Percentiles rank a stretch among this genome's conserved stretches.
Evolutionary conservation across 1,140 invertebrate genomes (phyloP).

Genomic region (Drosophila virilis): DNA sequence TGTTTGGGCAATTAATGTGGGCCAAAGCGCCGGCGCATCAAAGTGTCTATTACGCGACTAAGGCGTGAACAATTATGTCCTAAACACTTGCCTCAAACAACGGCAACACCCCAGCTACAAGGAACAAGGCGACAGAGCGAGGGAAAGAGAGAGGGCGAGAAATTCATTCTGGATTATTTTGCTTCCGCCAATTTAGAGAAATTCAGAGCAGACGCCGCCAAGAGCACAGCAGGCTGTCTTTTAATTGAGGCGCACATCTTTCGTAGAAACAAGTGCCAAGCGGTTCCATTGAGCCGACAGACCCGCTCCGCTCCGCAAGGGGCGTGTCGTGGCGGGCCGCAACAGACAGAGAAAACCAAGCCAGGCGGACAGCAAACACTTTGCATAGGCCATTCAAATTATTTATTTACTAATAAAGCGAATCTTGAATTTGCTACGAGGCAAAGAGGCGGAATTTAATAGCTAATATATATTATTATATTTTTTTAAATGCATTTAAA

Average conservation of each 20-base stretch:
- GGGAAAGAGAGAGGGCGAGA: neutral
- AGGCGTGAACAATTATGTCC: constrained; percentile 79
- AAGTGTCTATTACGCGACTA: constrained; percentile 61
- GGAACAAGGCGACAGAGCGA: neutral
- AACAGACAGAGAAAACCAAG: too few relatives aligned
- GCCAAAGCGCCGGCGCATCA: constrained; percentile 50
- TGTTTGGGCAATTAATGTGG: constrained; percentile 32
- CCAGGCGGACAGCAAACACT: too few relatives aligned
- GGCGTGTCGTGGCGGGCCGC: too few relatives aligned
- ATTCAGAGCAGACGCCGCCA: constrained; percentile 39
- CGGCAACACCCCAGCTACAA: constrained; percentile 41
- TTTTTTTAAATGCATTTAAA: too few relatives aligned
- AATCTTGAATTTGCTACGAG: too few relatives aligned
- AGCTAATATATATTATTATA: too few relatives aligned
- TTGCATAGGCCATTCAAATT: too few relatives aligned
- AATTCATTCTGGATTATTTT: constrained; percentile 21
- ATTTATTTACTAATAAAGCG: too few relatives aligned
- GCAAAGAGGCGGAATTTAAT: too few relatives aligned
- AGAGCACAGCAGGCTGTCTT: constrained; percentile 68
- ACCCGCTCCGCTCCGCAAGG: neutral
- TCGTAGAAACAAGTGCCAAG: constrained; percentile 56
- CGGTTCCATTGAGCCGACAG: constrained; percentile 52
- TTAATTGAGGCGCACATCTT: constrained; percentile 60
- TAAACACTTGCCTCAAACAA: constrained; percentile 76
- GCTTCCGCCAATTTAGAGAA: constrained; percentile 69